Evolutionary conservation across 2,113 vertebrate genomes (phyloP).

Genomic region (Tyto alba): DNA sequence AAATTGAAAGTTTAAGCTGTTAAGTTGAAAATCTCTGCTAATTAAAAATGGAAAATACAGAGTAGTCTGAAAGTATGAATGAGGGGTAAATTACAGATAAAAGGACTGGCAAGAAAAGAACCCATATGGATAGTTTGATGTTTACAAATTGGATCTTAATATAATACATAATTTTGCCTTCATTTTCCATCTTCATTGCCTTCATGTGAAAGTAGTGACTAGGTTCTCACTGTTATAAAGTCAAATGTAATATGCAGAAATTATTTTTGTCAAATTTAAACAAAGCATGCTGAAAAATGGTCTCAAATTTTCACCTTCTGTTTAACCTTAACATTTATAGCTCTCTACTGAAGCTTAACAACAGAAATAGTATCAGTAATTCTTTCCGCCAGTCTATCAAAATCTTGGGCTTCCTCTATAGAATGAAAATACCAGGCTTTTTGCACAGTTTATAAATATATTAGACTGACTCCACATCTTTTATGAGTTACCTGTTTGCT

Average conservation of each 20-base stretch:
- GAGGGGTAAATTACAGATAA: neutral
- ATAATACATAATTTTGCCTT: neutral
- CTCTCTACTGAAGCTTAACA: neutral
- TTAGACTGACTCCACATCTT: neutral
- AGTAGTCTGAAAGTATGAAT: neutral
- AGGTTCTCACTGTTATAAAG: neutral
- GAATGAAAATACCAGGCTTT: neutral
- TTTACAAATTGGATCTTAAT: neutral
- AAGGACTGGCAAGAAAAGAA: neutral
- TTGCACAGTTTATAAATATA: neutral
- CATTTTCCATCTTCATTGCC: neutral
- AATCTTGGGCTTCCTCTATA: neutral
- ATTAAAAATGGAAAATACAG: neutral
- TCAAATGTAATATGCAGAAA: neutral
- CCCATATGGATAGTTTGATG: neutral
- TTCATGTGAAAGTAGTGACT: neutral
- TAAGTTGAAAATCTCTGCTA: neutral
- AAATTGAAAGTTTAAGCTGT: neutral
- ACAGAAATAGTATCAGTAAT: neutral
- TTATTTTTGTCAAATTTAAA: neutral
- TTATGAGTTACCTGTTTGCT: conserved; percentile 18
- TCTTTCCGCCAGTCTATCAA: neutral
- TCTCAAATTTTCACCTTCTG: neutral
- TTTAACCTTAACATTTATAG: neutral
- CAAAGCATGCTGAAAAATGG: neutral